These are phyloP conservation scores for Calonectris borealis DNA, from an alignment of 2,113 vertebrate genomes.

Conservation along the genomic window DNA sequence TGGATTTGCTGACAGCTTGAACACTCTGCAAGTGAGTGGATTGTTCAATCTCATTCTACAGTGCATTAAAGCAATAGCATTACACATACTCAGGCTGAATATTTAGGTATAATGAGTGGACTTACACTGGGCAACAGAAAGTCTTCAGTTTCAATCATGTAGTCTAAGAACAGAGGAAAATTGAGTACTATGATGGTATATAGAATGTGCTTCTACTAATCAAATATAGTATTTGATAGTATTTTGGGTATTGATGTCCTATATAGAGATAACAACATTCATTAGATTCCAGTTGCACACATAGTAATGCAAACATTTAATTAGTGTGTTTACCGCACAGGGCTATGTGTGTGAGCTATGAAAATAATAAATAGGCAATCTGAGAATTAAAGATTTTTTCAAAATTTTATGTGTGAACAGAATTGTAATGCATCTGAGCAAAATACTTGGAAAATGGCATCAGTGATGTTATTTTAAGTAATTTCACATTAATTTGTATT, in stretches of 20 bases:
- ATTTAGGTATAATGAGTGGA: background rate
- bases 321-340: background rate
- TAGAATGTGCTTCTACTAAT: background rate
- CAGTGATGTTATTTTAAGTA: background rate
- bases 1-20: background rate
- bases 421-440: background rate
- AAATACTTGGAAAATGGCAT: background rate
- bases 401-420: background rate
- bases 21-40: background rate
- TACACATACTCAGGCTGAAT: background rate
- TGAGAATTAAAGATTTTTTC: background rate
- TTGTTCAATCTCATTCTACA: background rate
- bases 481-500: slow-evolving; percentile 3
- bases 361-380: background rate
- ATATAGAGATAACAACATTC: background rate
- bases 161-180: background rate
- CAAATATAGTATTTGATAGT: background rate
- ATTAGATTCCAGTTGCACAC: background rate
- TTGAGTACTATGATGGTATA: background rate
- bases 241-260: background rate
- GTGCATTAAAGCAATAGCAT: background rate
- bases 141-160: background rate
- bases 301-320: background rate
- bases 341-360: background rate
- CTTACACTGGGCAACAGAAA: background rate